Percentiles rank a stretch among this genome's conserved stretches.
Evolutionary conservation across 2,113 vertebrate species (phyloP).

Genomic region (Cavia aperea): DNA sequence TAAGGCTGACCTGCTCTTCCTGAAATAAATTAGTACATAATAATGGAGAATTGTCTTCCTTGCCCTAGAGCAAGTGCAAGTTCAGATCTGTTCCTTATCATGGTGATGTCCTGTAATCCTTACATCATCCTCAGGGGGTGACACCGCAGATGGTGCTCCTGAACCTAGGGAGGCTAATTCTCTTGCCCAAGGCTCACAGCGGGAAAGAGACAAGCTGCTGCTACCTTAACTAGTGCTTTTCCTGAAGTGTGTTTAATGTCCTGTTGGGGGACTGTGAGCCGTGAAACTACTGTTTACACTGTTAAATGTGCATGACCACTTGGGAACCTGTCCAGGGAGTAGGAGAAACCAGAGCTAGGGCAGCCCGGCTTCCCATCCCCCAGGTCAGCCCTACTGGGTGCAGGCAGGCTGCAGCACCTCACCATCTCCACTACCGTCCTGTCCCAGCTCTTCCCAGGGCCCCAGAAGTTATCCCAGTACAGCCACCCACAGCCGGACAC

Average conservation of each 20-base stretch:
- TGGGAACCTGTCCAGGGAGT: neutral
- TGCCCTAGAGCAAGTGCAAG: fast-evolving
- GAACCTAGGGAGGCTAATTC: neutral
- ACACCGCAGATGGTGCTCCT: neutral
- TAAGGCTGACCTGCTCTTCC: neutral
- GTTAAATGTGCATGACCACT: neutral
- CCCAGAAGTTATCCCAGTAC: neutral
- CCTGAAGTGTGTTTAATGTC: neutral
- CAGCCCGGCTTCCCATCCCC: neutral
- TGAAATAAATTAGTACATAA: neutral
- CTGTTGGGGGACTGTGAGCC: fast-evolving
- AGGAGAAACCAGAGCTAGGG: neutral
- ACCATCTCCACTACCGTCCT: fast-evolving
- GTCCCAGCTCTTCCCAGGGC: neutral
- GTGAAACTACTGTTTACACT: neutral
- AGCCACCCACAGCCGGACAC: neutral
- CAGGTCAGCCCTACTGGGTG: neutral
- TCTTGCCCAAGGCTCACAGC: neutral
- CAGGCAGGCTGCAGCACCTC: neutral
- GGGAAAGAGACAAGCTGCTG: too few relatives aligned
- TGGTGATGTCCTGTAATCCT: neutral
- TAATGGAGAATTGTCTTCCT: neutral
- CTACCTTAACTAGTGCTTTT: neutral
- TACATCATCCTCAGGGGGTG: fast-evolving
- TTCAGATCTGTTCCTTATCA: neutral